phyloP scores from a whole-genome alignment of 2,888 invertebrate genomes.

The Operophtera brumata region DNA sequence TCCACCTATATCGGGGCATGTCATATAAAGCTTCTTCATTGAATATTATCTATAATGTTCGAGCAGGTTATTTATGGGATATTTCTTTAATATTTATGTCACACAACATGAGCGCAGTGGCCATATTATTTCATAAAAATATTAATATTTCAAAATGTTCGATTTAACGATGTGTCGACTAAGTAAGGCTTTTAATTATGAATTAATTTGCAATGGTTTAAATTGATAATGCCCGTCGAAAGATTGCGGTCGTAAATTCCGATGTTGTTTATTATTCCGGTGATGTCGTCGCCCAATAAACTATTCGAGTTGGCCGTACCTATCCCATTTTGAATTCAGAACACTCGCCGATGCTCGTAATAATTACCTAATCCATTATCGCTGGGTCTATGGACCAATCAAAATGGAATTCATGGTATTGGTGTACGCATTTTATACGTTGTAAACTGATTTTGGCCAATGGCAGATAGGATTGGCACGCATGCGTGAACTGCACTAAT shows the following conservation, averaged over 20 bases:
- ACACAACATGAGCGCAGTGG: conserved; percentile 35
- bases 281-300: conserved; percentile 37
- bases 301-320: conserved; percentile 30
- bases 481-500: conserved; percentile 61
- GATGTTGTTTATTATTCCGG: conserved; percentile 31
- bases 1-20: conserved; percentile 48
- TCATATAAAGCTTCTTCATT: conserved; percentile 51
- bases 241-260: conserved; percentile 29
- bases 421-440: conserved; percentile 47
- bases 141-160: conserved; percentile 17
- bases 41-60: conserved; percentile 41
- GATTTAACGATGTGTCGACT: conserved; percentile 19
- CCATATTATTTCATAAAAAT: conserved; percentile 10
- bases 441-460: conserved; percentile 55
- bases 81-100: conserved; percentile 44
- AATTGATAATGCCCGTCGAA: conserved; percentile 18
- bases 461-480: conserved; percentile 59
- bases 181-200: conserved; percentile 22
- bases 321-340: conserved; percentile 40
- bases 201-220: conserved; percentile 23
- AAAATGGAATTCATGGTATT: conserved; percentile 57
- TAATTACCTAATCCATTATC: conserved; percentile 56
- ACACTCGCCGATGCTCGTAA: conserved; percentile 43
- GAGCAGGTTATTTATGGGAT: conserved; percentile 40
- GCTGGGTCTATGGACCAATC: conserved; percentile 54